phyloP scores from a whole-genome alignment of 23 tunicate genomes.

The Pegea sp. region DNA sequence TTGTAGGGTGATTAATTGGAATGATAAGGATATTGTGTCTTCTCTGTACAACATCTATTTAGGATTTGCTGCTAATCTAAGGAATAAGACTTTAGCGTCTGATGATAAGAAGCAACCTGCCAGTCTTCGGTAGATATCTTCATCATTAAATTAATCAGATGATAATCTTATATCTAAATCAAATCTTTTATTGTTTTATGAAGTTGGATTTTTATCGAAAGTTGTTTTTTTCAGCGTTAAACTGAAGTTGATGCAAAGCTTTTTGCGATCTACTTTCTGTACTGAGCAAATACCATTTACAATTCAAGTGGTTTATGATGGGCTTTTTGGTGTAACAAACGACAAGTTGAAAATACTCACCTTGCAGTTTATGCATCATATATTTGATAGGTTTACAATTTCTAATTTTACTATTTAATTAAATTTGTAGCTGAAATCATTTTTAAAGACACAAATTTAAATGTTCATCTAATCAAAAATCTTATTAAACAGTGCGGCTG shows the following conservation, averaged over 20 bases:
- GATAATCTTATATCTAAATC: no score
- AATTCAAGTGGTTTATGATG: conserved; percentile 57
- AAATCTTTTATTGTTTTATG: background rate
- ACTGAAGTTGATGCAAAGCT: conserved; percentile 20
- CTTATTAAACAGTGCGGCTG: conserved; percentile 1
- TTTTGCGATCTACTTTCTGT: conserved; percentile 28
- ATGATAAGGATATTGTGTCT: conserved; percentile 5
- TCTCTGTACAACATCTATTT: conserved; percentile 42
- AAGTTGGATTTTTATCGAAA: no score
- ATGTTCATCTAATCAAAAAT: background rate
- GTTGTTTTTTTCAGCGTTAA: conserved; percentile 54
- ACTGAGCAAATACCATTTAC: conserved; percentile 31
- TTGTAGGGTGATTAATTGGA: conserved; percentile 35
- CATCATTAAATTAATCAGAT: no score
- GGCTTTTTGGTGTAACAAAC: conserved; percentile 43
- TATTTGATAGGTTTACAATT: conserved; percentile 27
- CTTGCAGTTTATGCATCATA: conserved; percentile 36
- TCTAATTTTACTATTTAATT: background rate
- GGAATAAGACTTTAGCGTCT: conserved; percentile 13
- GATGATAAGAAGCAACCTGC: conserved; percentile 28
- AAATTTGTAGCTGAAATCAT: background rate
- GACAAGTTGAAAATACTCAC: conserved; percentile 26
- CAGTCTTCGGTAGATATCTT: conserved; percentile 30
- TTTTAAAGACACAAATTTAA: background rate
- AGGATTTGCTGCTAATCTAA: conserved; percentile 17